phyloP scores from a whole-genome alignment of 2,113 vertebrate species.

The Motacilla tschutschensis region DNA sequence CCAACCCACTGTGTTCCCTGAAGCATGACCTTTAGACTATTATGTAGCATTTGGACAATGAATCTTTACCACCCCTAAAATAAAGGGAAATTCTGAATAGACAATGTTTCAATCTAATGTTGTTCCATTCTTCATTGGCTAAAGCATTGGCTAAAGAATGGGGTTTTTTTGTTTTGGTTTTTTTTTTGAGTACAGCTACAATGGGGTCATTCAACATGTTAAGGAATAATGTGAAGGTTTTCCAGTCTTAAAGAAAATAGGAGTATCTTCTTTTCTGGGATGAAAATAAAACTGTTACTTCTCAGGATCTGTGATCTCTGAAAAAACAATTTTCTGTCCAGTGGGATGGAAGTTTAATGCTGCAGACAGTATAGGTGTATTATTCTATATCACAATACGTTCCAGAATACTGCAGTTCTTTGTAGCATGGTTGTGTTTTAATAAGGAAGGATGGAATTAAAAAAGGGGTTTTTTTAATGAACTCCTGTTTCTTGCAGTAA shows the following conservation, averaged over 20 bases:
- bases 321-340: conserved; percentile 18
- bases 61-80: conserved; percentile 60
- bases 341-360: conserved; percentile 3
- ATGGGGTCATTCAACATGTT: conserved; percentile 62
- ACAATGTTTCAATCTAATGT: conserved; percentile 75
- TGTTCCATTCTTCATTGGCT: conserved; percentile 57
- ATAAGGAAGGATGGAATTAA: background rate
- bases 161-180: background rate
- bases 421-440: background rate
- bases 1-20: conserved; percentile 59
- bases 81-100: conserved; percentile 62
- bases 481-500: background rate
- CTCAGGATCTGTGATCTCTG: background rate
- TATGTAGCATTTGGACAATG: conserved; percentile 67
- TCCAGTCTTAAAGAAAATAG: conserved; percentile 7
- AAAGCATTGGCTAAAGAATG: conserved; percentile 48
- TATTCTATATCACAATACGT: background rate
- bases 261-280: background rate
- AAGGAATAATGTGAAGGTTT: conserved; percentile 53
- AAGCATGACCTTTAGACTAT: conserved; percentile 69
- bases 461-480: background rate
- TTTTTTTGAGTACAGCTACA: conserved; percentile 2
- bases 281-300: conserved; percentile 17
- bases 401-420: background rate
- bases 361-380: background rate